A percentile compares a stretch with the other conserved stretches of the same genome.
Conservation (phyloP, 2,888 invertebrate genomes). For the Cantharis rustica region DNA sequence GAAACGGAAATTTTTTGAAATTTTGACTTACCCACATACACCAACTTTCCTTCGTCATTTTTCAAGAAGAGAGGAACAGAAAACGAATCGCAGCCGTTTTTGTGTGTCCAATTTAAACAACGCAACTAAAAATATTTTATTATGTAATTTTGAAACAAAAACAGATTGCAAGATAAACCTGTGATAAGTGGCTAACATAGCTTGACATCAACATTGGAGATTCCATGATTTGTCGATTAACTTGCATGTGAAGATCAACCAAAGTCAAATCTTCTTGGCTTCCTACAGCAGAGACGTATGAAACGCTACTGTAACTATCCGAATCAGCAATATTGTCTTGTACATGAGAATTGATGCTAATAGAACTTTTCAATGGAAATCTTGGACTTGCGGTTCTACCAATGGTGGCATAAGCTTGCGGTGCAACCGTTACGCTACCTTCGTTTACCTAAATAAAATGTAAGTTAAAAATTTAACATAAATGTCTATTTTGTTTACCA, state of each 20-base stretch:
- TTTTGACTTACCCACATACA: constrained; percentile 68
- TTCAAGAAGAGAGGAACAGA: constrained; percentile 80
- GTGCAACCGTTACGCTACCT: constrained; percentile 47
- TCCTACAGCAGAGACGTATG: constrained; percentile 88
- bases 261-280: constrained; percentile 91
- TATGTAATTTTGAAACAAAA: background rate
- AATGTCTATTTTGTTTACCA: background rate
- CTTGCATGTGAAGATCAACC: constrained; percentile 93
- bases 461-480: background rate
- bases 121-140: constrained; percentile 51
- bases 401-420: constrained; percentile 46
- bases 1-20: too few species aligned
- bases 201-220: constrained; percentile 94
- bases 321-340: constrained; percentile 55
- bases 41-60: constrained; percentile 73
- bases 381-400: constrained; percentile 39
- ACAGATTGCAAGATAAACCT: constrained; percentile 59
- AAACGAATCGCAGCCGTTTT: constrained; percentile 73
- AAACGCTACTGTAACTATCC: constrained; percentile 82
- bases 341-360: constrained; percentile 26
- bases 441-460: background rate
- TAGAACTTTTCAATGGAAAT: constrained; percentile 14
- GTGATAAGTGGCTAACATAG: constrained; percentile 89
- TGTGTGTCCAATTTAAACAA: constrained; percentile 72
- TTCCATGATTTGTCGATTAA: constrained; percentile 84